Base-by-base conservation (phyloP, 2,113 vertebrate genomes). In the Telmatochromis sp. region DNA sequence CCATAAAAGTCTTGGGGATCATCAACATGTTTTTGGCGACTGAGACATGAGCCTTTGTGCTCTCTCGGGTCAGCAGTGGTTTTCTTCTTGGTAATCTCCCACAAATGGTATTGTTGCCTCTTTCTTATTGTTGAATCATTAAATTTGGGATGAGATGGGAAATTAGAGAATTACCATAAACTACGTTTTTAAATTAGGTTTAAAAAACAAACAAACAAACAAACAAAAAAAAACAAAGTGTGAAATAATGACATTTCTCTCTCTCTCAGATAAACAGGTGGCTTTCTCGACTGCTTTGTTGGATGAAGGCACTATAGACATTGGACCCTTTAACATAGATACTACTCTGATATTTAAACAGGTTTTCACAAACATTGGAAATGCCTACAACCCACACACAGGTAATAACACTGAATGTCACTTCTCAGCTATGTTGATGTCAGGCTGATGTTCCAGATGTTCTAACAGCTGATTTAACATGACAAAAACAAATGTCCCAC, bases 351-450 rank as follows among this genome's bases (percentile, higher is more conserved):
- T 37, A 2, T 65, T 65, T 2, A 65, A 13, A 65, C 60, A 7
- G 0, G 60, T 65, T 65, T 0, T 65, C 33, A 13, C 0, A 0
- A 65, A 65, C 33, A 65, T n/a, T 21, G 60, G 60, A 65, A 65
- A 65, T 65, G 10, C 33, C 10, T 65, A 37, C 60, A 65, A 37
- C 60, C 0, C 0, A 37, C 0, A 65, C 60, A 37, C 60, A 37
- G 60, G 60, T 65, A 5, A 65, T 7, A 21, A 65, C 60, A 37
- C 60, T 65, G 33, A n/a, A 37, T 37, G 33, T 65, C 1, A 1
- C 33, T 12, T 35, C 31, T 63, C 0, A 19, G 58, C 31, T 63
- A 33, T 63, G 58, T 63, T 35, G 33, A 65, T 65, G 60, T 37
- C 60, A 21, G 33, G 10, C 33, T 65, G 60, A 65, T 21, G 19